These are phyloP conservation scores for Callyntrura sp. DNA, from an alignment of 2,888 invertebrate species.

Conservation along the genomic window DNA sequence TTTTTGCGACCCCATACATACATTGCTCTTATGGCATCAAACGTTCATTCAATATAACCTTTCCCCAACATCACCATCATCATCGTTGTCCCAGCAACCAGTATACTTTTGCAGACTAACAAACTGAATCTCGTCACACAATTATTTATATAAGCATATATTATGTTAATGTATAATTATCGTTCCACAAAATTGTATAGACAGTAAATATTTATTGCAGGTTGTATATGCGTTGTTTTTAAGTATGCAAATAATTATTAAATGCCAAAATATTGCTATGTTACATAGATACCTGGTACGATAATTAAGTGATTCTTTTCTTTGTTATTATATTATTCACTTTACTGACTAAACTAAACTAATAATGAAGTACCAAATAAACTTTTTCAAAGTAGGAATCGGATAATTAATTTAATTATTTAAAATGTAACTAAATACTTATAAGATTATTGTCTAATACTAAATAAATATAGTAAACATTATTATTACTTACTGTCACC, in stretches of 20 bases:
- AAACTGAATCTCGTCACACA: slow-evolving; percentile 66
- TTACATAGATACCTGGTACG: slow-evolving; percentile 26
- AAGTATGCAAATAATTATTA: background rate
- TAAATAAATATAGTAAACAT: too few species aligned
- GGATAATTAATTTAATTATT: background rate
- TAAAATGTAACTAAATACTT: background rate
- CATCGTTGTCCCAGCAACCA: slow-evolving; percentile 2
- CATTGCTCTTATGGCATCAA: background rate
- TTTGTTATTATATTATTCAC: slow-evolving; percentile 10
- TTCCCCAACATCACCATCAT: too few species aligned
- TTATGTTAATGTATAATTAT: background rate
- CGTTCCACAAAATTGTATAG: background rate
- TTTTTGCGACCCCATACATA: too few species aligned
- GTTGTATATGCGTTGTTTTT: slow-evolving; percentile 32
- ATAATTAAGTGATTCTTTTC: slow-evolving; percentile 43
- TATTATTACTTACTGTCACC: too few species aligned
- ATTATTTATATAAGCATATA: background rate
- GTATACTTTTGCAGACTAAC: slow-evolving; percentile 65
- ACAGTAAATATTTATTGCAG: slow-evolving; percentile 34
- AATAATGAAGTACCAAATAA: slow-evolving; percentile 49
- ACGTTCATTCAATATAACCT: background rate
- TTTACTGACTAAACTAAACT: slow-evolving; percentile 20
- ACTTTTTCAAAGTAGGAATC: slow-evolving; percentile 62
- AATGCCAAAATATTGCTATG: background rate
- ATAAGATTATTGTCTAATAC: too few species aligned